These are phyloP conservation scores for Drosophila lowei DNA, from an alignment of 1,140 invertebrate genomes.

Conservation along the genomic window DNA sequence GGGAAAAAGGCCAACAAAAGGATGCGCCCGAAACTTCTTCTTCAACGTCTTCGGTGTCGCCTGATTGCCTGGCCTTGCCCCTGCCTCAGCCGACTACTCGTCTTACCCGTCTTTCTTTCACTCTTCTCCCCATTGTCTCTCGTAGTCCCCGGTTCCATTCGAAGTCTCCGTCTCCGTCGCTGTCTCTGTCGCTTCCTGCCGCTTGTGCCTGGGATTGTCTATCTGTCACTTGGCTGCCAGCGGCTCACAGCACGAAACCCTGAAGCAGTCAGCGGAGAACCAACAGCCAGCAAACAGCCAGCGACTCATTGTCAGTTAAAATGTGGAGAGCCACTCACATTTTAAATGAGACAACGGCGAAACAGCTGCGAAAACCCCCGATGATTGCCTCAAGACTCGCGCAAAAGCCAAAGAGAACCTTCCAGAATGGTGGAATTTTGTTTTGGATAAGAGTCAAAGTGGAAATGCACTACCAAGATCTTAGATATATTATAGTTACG, in stretches of 20 bases:
- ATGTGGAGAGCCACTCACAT: constrained; percentile 47
- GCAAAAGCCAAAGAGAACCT: background rate
- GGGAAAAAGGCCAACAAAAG: constrained; percentile 43
- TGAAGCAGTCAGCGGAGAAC: constrained; percentile 42
- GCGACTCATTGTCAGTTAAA: constrained; percentile 62
- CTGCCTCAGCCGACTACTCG: constrained; percentile 30
- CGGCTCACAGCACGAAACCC: constrained; percentile 49
- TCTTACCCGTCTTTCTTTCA: constrained; percentile 41
- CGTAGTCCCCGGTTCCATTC: no score
- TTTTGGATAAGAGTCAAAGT: no score
- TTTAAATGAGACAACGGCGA: constrained; percentile 34
- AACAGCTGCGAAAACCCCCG: constrained; percentile 16
- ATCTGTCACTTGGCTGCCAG: constrained; percentile 74
- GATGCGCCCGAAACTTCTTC: constrained; percentile 29
- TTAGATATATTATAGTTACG: no score
- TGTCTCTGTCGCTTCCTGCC: constrained; percentile 57
- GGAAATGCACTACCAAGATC: no score
- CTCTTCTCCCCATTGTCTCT: constrained; percentile 37
- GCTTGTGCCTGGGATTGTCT: constrained; percentile 56
- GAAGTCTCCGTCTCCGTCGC: background rate
- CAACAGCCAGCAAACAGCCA: constrained; percentile 9
- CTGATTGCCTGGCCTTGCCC: constrained; percentile 31
- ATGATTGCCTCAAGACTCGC: background rate
- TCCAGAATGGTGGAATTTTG: no score
- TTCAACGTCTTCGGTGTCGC: constrained; percentile 24